Conservation (phyloP, 2,113 vertebrate genomes). For the Ia io region DNA sequence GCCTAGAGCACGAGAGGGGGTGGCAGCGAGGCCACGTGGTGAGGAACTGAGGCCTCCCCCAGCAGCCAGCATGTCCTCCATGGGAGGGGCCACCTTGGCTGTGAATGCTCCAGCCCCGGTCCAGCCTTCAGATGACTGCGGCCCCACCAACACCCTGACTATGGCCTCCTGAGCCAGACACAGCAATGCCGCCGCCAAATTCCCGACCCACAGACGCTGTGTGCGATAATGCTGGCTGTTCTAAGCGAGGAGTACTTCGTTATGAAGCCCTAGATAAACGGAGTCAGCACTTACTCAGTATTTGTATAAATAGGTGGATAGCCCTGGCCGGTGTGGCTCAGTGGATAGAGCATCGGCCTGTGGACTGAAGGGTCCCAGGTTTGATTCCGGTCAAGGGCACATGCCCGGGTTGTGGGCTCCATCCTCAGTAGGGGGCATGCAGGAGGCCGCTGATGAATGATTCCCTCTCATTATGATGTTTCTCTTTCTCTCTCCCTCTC, state of each 20-base stretch:
- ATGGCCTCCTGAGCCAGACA: background rate
- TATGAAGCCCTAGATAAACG: background rate
- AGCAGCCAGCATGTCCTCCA: background rate
- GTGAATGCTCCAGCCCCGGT: background rate
- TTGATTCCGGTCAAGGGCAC: too few species aligned
- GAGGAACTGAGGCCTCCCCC: background rate
- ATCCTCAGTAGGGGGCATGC: too few species aligned
- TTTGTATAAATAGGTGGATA: too few species aligned
- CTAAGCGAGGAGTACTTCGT: background rate
- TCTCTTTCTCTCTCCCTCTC: too few species aligned
- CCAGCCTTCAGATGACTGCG: background rate
- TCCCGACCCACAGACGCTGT: background rate
- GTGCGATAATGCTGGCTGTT: fast-evolving
- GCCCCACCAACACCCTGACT: background rate
- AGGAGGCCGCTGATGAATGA: too few species aligned
- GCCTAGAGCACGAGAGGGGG: background rate
- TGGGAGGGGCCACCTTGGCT: fast-evolving
- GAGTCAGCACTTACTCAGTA: background rate
- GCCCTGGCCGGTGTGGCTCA: too few species aligned
- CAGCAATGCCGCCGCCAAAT: background rate
- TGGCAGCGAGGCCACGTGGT: background rate
- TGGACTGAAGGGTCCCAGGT: too few species aligned
- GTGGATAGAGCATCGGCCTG: background rate
- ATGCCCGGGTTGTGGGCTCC: too few species aligned
- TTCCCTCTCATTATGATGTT: too few species aligned